These are phyloP conservation scores for Tyrannus savana DNA, from an alignment of 2,113 vertebrate genomes.

Conservation along the genomic window DNA sequence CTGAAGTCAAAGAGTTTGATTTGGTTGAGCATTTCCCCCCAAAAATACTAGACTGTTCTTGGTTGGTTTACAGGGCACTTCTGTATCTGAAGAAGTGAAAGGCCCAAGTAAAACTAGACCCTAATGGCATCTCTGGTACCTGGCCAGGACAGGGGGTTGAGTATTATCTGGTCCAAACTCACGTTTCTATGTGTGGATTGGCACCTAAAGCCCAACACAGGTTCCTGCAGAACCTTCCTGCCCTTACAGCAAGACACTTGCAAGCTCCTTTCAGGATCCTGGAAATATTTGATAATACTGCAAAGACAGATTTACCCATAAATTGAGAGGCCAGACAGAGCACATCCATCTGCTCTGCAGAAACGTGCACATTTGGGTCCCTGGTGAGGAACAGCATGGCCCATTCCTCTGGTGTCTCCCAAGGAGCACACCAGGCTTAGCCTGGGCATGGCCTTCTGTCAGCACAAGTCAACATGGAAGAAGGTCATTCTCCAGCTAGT, in stretches of 20 bases:
- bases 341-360: not conserved
- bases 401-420: not conserved
- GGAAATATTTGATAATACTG: not conserved
- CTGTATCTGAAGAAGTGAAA: not conserved
- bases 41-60: not conserved
- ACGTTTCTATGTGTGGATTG: accelerated
- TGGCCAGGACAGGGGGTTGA: not conserved
- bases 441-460: not conserved
- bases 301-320: not conserved
- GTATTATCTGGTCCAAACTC: not conserved
- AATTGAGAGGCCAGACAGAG: accelerated
- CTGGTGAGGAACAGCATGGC: not conserved
- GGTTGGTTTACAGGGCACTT: not conserved
- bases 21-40: not conserved
- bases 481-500: not conserved
- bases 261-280: not conserved
- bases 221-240: not conserved
- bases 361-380: accelerated
- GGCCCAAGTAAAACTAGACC: not conserved
- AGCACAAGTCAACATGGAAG: not conserved
- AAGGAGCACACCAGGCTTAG: not conserved
- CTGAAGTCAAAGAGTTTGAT: not conserved
- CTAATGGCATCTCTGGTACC: not conserved
- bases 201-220: accelerated
- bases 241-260: not conserved